A percentile compares a stretch with the other conserved stretches of the same genome.
Conservation (phyloP, 2,113 vertebrate genomes). For the Budorcas taxicolor region DNA sequence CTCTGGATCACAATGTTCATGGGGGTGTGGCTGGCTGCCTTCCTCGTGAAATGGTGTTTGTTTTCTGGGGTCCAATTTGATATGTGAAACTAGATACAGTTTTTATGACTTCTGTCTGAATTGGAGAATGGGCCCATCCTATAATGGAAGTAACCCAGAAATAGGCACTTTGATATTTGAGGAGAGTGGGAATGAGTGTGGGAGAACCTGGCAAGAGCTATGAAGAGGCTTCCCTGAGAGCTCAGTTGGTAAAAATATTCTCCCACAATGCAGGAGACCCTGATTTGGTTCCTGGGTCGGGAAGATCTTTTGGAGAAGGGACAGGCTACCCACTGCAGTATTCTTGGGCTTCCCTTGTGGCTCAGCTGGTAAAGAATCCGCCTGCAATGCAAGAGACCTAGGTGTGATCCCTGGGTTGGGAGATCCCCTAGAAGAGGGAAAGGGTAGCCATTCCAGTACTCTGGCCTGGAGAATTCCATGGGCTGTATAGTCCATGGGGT, state of each 20-base stretch:
- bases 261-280: not conserved
- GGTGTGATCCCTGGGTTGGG: not conserved
- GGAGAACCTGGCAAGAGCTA: not conserved
- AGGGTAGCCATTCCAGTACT: not conserved
- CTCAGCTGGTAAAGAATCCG: not conserved
- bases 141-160: not conserved
- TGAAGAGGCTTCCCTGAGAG: not conserved
- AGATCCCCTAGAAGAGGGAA: not conserved
- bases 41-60: not conserved
- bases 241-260: not conserved
- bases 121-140: not conserved
- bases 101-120: not conserved
- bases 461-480: not conserved
- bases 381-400: not conserved
- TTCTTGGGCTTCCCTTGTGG: not conserved
- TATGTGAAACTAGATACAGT: not conserved
- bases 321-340: not conserved
- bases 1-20: not conserved
- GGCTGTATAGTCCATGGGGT: not conserved
- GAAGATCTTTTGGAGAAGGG: not conserved
- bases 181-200: not conserved
- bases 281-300: accelerated
- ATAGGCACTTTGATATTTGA: not conserved
- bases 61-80: not conserved
- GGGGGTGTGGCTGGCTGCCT: not conserved